phyloP scores from a whole-genome alignment of 2,888 invertebrate genomes.

The Lasioglossum figueresi region DNA sequence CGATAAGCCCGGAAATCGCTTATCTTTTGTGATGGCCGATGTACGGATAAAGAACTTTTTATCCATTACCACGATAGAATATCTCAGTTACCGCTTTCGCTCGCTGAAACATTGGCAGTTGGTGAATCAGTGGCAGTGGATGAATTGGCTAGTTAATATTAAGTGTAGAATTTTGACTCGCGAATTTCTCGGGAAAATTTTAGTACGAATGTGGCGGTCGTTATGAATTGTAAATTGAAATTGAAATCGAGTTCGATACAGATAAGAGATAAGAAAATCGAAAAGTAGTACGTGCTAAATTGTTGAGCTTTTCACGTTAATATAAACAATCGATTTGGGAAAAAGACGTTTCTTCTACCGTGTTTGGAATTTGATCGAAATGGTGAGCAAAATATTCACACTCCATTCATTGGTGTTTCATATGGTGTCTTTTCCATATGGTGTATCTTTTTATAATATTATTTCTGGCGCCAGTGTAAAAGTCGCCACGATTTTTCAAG shows the following conservation, averaged over 20 bases:
- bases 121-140: slow-evolving; percentile 26
- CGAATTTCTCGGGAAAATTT: neutral
- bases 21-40: slow-evolving; percentile 58
- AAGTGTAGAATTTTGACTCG: too few species aligned
- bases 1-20: slow-evolving; percentile 38
- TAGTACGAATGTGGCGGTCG: too few species aligned
- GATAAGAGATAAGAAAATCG: neutral
- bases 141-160: slow-evolving; percentile 7
- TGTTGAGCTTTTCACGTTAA: neutral
- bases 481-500: neutral
- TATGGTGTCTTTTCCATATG: too few species aligned
- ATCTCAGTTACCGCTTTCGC: slow-evolving; percentile 42
- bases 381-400: slow-evolving; percentile 35
- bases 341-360: neutral
- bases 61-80: slow-evolving; percentile 54
- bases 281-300: neutral
- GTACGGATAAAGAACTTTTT: slow-evolving; percentile 66
- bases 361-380: neutral
- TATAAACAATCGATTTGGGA: slow-evolving; percentile 8
- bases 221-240: neutral
- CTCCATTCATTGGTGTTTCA: too few species aligned
- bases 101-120: slow-evolving; percentile 18
- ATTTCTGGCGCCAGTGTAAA: neutral
- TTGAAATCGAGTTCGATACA: neutral
- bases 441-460: neutral